These are phyloP conservation scores for Enteromius trimaculatus DNA, from an alignment of 2,797 vertebrate species.

Conservation along the genomic window DNA sequence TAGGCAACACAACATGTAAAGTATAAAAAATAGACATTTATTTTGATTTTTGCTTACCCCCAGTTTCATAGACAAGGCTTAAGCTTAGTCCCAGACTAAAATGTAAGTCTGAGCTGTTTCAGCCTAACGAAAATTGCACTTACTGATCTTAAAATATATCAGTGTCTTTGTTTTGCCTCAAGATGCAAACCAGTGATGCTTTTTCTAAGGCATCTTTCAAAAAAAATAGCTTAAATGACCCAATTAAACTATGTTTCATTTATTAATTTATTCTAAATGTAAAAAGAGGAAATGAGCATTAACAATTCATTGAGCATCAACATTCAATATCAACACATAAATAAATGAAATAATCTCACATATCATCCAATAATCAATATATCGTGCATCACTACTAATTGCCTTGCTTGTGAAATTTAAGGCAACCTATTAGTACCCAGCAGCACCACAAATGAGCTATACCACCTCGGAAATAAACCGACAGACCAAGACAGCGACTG, in stretches of 20 bases:
- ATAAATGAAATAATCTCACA: neutral
- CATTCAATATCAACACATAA: neutral
- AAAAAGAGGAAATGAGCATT: neutral
- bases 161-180: too few relatives aligned
- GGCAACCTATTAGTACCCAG: constrained; percentile 2
- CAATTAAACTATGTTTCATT: too few relatives aligned
- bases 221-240: too few relatives aligned
- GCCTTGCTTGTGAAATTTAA: neutral
- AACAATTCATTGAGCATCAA: neutral
- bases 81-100: too few relatives aligned
- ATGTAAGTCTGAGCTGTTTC: too few relatives aligned
- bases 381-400: neutral
- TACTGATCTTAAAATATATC: too few relatives aligned
- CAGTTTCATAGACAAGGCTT: too few relatives aligned
- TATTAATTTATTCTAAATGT: neutral
- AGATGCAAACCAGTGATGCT: too few relatives aligned
- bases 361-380: neutral
- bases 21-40: neutral
- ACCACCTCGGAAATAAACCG: constrained; percentile 35
- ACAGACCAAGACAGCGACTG: constrained; percentile 33
- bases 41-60: neutral
- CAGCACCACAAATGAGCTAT: neutral
- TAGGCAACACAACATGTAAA: neutral
- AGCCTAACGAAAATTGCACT: too few relatives aligned
- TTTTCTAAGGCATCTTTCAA: too few relatives aligned